phyloP scores from a whole-genome alignment of 1,140 invertebrate genomes.

The Hestina assimilis region DNA sequence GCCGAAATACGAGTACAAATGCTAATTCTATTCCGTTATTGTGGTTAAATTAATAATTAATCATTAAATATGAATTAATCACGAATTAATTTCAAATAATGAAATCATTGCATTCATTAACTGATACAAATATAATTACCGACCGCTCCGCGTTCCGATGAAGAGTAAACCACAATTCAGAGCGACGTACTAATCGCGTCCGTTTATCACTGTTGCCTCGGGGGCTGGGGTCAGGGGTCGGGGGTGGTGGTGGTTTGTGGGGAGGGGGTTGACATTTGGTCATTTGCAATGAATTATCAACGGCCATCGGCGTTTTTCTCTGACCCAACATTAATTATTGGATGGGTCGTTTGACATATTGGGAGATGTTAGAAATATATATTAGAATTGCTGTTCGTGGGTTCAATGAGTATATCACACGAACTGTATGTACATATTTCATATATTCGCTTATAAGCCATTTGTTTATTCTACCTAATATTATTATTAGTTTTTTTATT shows the following conservation, averaged over 20 bases:
- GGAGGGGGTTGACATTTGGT: constrained; percentile 3
- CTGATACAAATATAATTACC: not conserved
- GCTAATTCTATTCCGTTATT: too few relatives aligned
- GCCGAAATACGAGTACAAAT: too few relatives aligned
- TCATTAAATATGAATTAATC: not conserved
- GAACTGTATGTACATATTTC: too few relatives aligned
- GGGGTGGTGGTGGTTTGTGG: not conserved
- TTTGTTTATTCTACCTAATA: too few relatives aligned
- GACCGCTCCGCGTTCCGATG: constrained; percentile 5
- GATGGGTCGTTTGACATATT: constrained; percentile 6
- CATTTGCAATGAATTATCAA: constrained; percentile 22
- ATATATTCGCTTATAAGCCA: too few relatives aligned
- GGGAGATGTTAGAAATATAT: not conserved
- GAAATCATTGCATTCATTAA: not conserved
- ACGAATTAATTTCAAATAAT: not conserved
- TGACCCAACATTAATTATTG: constrained; percentile 24
- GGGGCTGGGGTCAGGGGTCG: not conserved
- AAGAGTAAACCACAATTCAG: constrained; percentile 12
- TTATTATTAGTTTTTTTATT: too few relatives aligned
- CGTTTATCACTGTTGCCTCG: constrained; percentile 2
- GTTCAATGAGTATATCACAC: not conserved
- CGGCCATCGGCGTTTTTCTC: constrained; percentile 15
- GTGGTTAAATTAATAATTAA: not conserved
- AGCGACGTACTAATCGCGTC: constrained; percentile 5
- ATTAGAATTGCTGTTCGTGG: not conserved